phyloP scores from a whole-genome alignment of 2,113 vertebrate genomes.

The Python bivittatus region DNA sequence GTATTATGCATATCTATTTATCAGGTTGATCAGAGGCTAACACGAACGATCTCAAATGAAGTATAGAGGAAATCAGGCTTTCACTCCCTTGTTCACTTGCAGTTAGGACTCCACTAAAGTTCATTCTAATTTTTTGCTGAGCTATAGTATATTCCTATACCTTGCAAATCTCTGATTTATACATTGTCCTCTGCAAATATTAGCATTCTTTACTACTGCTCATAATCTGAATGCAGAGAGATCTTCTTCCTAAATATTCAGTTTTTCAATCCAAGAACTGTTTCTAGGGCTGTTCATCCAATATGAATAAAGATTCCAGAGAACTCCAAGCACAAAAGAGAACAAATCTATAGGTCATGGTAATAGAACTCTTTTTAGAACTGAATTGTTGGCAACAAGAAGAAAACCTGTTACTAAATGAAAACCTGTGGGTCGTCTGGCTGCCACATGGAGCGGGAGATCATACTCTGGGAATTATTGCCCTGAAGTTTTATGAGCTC shows the following conservation, averaged over 20 bases:
- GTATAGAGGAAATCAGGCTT: neutral
- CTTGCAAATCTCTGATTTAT: neutral
- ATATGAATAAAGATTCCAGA: neutral
- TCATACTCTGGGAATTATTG: neutral
- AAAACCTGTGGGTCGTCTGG: neutral
- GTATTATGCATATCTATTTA: neutral
- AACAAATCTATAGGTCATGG: neutral
- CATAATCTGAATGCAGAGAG: neutral
- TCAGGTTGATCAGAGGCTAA: neutral
- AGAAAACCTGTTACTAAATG: neutral
- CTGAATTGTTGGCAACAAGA: neutral
- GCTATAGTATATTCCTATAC: neutral
- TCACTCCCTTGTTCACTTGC: neutral
- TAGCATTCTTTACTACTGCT: neutral
- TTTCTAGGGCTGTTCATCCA: neutral
- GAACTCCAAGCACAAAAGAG: neutral
- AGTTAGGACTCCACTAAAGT: neutral
- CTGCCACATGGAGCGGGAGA: slow-evolving; percentile 2
- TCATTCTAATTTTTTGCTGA: neutral
- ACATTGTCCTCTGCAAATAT: neutral
- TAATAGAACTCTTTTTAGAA: neutral
- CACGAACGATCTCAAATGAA: neutral
- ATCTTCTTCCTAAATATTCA: neutral
- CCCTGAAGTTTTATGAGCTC: neutral
- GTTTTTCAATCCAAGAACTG: neutral